Conservation (phyloP, 2,888 invertebrate genomes). For the Drosophila seclusa region DNA sequence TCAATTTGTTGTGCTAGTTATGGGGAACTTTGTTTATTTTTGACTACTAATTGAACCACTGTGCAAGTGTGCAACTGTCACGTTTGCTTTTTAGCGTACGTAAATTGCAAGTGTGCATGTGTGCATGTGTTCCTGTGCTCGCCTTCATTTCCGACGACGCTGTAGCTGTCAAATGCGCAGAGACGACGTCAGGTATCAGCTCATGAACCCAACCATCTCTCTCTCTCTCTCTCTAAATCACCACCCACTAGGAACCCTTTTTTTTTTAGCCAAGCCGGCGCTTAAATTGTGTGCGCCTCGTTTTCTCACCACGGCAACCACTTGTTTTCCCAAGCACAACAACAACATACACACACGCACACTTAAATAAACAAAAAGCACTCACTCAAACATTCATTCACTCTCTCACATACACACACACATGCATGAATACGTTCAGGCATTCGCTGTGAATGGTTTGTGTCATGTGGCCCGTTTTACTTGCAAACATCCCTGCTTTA, state of each 20-base stretch:
- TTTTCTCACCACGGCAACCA: slow-evolving; percentile 83
- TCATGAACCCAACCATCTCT: not conserved
- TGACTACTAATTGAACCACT: slow-evolving; percentile 9
- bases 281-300: slow-evolving; percentile 52
- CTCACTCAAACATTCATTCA: slow-evolving; percentile 24
- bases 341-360: slow-evolving; percentile 59
- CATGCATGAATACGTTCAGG: slow-evolving; percentile 7
- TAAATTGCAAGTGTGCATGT: slow-evolving; percentile 36
- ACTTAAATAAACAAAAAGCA: slow-evolving; percentile 28
- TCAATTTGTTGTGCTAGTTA: not conserved
- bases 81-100: slow-evolving; percentile 55
- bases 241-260: not conserved
- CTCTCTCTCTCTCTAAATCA: not conserved
- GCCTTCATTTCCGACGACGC: slow-evolving; percentile 57
- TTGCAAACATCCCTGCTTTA: slow-evolving; percentile 26
- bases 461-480: slow-evolving; percentile 37
- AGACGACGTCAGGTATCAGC: slow-evolving; percentile 34
- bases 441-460: slow-evolving; percentile 41
- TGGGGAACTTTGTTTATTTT: not conserved
- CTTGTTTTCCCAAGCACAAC: slow-evolving; percentile 84
- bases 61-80: slow-evolving; percentile 48
- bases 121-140: slow-evolving; percentile 23
- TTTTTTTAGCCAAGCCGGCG: slow-evolving; percentile 31
- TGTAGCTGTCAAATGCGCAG: slow-evolving; percentile 66
- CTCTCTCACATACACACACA: slow-evolving; percentile 13